These are phyloP conservation scores for Neolamprologus sp. DNA, from an alignment of 2,113 vertebrate species.

Conservation along the genomic window DNA sequence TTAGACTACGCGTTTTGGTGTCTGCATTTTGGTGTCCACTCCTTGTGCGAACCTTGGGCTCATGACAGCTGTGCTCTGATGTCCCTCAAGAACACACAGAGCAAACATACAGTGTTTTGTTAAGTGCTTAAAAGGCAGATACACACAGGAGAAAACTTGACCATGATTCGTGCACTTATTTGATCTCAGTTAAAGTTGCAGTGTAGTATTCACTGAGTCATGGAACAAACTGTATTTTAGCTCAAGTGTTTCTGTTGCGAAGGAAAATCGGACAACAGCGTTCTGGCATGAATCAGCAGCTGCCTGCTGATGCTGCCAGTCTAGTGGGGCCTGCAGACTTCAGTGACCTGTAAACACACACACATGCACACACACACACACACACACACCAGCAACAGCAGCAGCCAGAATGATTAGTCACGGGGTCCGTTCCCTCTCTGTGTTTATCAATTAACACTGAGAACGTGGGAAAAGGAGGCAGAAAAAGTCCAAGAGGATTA, in stretches of 20 bases:
- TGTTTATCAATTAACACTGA: constrained; percentile 77
- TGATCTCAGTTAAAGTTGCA: neutral
- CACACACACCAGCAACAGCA: neutral
- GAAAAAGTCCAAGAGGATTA: constrained; percentile 71
- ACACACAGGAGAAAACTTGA: neutral
- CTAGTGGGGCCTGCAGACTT: constrained; percentile 6
- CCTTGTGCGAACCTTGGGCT: neutral
- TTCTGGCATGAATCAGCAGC: constrained; percentile 22
- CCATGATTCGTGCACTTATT: neutral
- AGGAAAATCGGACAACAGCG: constrained; percentile 10
- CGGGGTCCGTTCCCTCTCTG: constrained; percentile 59
- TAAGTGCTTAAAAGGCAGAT: neutral
- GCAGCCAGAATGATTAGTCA: constrained; percentile 65
- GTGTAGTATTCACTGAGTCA: constrained; percentile 12
- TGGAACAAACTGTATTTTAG: constrained; percentile 20
- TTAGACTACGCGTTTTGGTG: neutral
- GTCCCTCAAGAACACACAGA: neutral
- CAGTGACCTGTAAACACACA: constrained; percentile 7
- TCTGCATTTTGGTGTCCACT: neutral
- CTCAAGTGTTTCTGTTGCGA: neutral
- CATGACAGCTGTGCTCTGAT: neutral
- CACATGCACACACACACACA: neutral
- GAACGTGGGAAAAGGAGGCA: constrained; percentile 73
- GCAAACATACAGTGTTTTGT: neutral
- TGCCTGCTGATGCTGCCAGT: constrained; percentile 18